A percentile compares a stretch with the other conserved stretches of the same genome.
phyloP scores from a whole-genome alignment of 2,113 vertebrate genomes.

The Hydropotes inermis region DNA sequence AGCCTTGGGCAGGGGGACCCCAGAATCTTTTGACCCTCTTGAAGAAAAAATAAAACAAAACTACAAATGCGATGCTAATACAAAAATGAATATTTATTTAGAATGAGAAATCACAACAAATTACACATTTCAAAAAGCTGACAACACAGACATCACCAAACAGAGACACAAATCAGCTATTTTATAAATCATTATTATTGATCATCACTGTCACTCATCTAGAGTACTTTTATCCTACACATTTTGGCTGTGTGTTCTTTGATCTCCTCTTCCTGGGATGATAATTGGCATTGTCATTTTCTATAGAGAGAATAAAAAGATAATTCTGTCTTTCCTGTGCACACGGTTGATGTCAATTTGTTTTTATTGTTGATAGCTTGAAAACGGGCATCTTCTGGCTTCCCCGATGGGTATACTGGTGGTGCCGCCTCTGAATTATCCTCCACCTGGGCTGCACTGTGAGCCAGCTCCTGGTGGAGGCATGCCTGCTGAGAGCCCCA shows the following conservation, averaged over 20 bases:
- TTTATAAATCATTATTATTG: not conserved
- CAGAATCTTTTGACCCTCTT: not conserved
- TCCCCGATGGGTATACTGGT: not conserved
- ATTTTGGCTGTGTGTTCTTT: not conserved
- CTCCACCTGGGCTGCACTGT: not conserved
- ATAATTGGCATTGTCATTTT: not conserved
- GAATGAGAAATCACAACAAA: not conserved
- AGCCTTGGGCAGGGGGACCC: not conserved
- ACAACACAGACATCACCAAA: not conserved
- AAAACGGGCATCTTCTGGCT: not conserved
- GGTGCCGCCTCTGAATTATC: not conserved
- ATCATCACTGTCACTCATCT: not conserved
- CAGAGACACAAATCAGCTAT: not conserved
- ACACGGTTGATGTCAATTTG: not conserved
- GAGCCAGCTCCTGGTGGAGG: not conserved
- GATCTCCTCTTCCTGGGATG: not conserved
- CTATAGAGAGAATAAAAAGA: not conserved
- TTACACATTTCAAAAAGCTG: not conserved
- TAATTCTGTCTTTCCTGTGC: not conserved
- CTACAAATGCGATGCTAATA: not conserved
- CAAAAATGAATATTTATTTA: not conserved
- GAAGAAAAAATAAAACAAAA: not conserved
- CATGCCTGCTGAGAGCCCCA: accelerated
- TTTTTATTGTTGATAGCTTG: not conserved
- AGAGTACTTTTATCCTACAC: not conserved